These are phyloP conservation scores for Dallia pectoralis DNA, from an alignment of 2,797 vertebrate genomes.

Conservation along the genomic window DNA sequence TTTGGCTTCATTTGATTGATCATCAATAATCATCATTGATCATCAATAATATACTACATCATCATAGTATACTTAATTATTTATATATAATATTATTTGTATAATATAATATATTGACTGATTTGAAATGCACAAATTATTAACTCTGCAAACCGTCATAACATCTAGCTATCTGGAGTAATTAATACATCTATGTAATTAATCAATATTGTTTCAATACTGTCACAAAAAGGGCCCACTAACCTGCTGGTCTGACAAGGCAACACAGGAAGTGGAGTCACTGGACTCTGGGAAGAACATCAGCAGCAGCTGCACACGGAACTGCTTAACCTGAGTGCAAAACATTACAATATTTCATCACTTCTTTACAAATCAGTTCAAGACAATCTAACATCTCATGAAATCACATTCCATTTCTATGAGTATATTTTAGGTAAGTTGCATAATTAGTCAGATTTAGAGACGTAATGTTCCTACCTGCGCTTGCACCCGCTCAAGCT, in stretches of 20 bases:
- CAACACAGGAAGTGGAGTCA: constrained; percentile 24
- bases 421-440: background rate
- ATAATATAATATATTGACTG: background rate
- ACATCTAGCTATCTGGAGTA: background rate
- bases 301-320: constrained; percentile 65
- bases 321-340: constrained; percentile 67
- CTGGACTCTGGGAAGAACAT: background rate
- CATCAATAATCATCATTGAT: background rate
- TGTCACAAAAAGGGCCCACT: background rate
- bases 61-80: background rate
- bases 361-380: background rate
- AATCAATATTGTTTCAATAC: background rate
- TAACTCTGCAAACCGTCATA: background rate
- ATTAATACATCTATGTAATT: background rate
- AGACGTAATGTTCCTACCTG: constrained; percentile 61
- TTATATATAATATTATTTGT: background rate
- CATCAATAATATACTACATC: background rate
- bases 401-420: background rate
- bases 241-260: constrained; percentile 70
- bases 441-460: background rate
- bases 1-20: background rate
- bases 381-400: background rate
- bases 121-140: background rate
- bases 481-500: constrained; percentile 55
- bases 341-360: constrained; percentile 4